Evolutionary conservation across 2,797 vertebrate genomes (phyloP), one percentile per base, ranked within the genome.

Genomic region (Fistularia commersonii): DNA sequence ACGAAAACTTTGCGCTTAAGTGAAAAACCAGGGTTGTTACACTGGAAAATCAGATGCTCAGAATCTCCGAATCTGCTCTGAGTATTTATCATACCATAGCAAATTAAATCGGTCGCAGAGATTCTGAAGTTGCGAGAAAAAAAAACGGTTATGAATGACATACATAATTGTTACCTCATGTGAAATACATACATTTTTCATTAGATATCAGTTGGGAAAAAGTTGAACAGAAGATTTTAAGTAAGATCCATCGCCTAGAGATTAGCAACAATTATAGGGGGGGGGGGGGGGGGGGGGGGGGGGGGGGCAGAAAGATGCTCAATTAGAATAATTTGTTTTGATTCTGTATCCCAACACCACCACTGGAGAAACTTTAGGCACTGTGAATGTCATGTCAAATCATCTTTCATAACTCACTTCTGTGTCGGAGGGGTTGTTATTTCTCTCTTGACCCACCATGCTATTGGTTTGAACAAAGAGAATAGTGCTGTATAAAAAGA

Each of bases 301-400:
- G 8, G 8, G 8, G 65, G 77, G 88, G 84, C 86, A 89, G 85
- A 80, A 71, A 75, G 61, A 70, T 68, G 67, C 67, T 68, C 53
- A 44, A 66, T 65, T 37, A 31, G 43, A 64, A 76, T 65, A 56
- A 15, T 41, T 58, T 76, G 63, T 64, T 76, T 67, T n/a, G 15
- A 38, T 48, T 56, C 40, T 39, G 48, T 79, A 65, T 64, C 64
- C 45, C 64, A 67, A 54, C 50, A 55, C 65, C 50, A 55, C 65
- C 60, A 41, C 72, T 71, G 8, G 60, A 76, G 67, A 77, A 79
- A 78, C 67, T 69, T 64, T 76, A 91, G 90, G 89, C 89, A 91
- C 88, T 84, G 86, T 83, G 76, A 79, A 74, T 53, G 62, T 82
- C 66, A 67, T 58, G 51, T 23, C 23, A 23, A 23, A 23, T 23